Conservation (phyloP, 1,140 invertebrate genomes). For the Globodera rostochiensis region DNA sequence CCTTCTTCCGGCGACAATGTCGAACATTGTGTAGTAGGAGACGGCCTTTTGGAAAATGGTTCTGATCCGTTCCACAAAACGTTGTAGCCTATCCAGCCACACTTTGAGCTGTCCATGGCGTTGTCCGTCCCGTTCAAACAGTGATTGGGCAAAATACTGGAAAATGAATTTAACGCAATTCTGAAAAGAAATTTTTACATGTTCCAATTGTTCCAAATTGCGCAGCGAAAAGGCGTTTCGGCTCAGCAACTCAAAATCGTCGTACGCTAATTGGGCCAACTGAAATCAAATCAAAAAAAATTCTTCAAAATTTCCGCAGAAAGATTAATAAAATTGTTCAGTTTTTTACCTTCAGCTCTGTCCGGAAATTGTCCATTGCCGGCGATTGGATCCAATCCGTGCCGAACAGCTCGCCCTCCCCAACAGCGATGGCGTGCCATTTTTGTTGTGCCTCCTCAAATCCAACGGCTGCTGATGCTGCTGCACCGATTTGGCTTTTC, state of each 20-base stretch:
- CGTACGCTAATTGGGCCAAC: conserved; percentile 25
- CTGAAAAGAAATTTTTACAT: background rate
- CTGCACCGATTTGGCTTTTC: background rate
- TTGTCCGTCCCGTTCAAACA: conserved; percentile 34
- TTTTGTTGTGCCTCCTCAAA: conserved; percentile 15
- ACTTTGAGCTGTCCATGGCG: conserved; percentile 31
- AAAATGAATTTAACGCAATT: background rate
- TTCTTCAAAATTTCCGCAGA: background rate
- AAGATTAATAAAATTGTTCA: too few species aligned
- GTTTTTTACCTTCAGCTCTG: conserved; percentile 19
- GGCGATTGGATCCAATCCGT: conserved; percentile 34
- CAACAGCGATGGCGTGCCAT: conserved; percentile 15
- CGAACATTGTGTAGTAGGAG: conserved; percentile 40
- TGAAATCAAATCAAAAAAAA: background rate
- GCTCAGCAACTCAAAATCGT: conserved; percentile 13
- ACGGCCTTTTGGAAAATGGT: conserved; percentile 34
- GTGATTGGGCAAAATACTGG: conserved; percentile 29
- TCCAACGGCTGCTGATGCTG: conserved; percentile 2
- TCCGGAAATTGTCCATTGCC: conserved; percentile 29
- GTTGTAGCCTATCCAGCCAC: background rate
- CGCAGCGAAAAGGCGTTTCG: conserved; percentile 28
- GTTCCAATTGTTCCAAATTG: conserved; percentile 37
- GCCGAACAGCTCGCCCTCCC: background rate
- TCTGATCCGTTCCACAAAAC: conserved; percentile 38
- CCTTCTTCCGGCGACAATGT: conserved; percentile 28